These are phyloP conservation scores for Enteromius unitaeniatus DNA, from an alignment of 2,797 vertebrate genomes.

Conservation along the genomic window DNA sequence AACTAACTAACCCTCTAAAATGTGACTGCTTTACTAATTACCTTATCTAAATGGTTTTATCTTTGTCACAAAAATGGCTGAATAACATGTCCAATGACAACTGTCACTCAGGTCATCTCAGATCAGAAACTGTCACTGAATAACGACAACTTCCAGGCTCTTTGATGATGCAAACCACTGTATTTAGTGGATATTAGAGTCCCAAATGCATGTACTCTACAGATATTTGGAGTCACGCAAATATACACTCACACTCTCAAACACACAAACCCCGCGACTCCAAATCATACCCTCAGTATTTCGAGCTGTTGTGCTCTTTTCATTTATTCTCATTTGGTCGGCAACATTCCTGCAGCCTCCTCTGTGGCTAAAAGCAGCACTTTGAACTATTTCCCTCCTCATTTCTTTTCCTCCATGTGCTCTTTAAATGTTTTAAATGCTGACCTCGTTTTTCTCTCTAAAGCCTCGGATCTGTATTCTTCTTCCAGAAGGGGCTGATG, in stretches of 20 bases:
- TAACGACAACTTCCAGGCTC: neutral
- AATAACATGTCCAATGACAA: neutral
- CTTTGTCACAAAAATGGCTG: neutral
- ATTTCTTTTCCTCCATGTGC: slow-evolving; percentile 53
- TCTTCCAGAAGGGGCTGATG: slow-evolving; percentile 50
- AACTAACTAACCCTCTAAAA: neutral
- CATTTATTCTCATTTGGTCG: slow-evolving; percentile 42
- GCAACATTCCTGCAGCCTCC: slow-evolving; percentile 44
- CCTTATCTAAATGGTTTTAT: neutral
- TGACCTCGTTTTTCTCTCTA: slow-evolving; percentile 57
- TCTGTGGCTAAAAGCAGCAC: slow-evolving; percentile 48
- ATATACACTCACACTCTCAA: neutral
- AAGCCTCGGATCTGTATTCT: slow-evolving; percentile 54
- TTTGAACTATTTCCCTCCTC: slow-evolving; percentile 53
- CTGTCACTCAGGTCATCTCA: neutral
- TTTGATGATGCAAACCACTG: neutral
- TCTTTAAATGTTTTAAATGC: slow-evolving; percentile 61
- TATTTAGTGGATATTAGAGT: slow-evolving; percentile 5
- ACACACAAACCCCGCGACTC: neutral
- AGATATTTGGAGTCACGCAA: slow-evolving; percentile 25
- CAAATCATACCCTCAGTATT: slow-evolving; percentile 2
- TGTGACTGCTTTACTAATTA: neutral
- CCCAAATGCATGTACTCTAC: neutral
- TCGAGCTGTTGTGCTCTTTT: slow-evolving; percentile 36
- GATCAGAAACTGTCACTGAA: neutral